Evolutionary conservation across 2,888 invertebrate genomes (phyloP).

Genomic region (Barypeithes pellucidus): DNA sequence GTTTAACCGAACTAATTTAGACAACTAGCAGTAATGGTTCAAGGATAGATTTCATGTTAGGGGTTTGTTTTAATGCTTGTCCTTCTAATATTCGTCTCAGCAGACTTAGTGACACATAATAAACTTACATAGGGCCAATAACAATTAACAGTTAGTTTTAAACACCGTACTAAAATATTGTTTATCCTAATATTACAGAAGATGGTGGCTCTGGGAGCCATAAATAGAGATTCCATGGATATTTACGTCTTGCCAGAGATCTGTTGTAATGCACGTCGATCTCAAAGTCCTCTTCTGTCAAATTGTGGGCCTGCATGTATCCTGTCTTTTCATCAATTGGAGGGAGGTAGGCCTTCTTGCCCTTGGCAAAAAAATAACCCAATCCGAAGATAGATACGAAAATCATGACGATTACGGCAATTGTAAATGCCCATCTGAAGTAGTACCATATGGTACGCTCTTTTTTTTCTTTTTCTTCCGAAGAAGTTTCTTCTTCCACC

Average conservation of each 20-base stretch:
- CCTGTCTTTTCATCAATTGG: neutral
- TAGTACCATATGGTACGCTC: neutral
- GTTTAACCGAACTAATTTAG: too few relatives aligned
- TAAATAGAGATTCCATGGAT: constrained; percentile 27
- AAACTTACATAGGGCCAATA: neutral
- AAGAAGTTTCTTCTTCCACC: neutral
- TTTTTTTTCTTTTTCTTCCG: too few relatives aligned
- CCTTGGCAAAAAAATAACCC: constrained; percentile 22
- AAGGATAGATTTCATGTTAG: too few relatives aligned
- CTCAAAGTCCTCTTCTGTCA: constrained; percentile 30
- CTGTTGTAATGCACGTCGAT: constrained; percentile 24
- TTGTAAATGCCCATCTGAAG: neutral
- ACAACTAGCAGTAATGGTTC: too few relatives aligned
- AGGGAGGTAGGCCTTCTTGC: constrained; percentile 16
- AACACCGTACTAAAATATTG: neutral
- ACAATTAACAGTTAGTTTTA: neutral
- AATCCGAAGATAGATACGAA: neutral
- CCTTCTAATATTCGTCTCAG: too few relatives aligned
- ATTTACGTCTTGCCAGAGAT: constrained; percentile 6
- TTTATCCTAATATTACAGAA: constrained; percentile 2
- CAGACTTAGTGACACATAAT: neutral
- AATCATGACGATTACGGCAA: neutral
- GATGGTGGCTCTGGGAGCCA: constrained; percentile 27
- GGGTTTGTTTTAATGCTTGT: too few relatives aligned
- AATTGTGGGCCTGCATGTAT: constrained; percentile 6